phyloP scores from a whole-genome alignment of 2,113 vertebrate genomes.

The Pachyramphus minor region DNA sequence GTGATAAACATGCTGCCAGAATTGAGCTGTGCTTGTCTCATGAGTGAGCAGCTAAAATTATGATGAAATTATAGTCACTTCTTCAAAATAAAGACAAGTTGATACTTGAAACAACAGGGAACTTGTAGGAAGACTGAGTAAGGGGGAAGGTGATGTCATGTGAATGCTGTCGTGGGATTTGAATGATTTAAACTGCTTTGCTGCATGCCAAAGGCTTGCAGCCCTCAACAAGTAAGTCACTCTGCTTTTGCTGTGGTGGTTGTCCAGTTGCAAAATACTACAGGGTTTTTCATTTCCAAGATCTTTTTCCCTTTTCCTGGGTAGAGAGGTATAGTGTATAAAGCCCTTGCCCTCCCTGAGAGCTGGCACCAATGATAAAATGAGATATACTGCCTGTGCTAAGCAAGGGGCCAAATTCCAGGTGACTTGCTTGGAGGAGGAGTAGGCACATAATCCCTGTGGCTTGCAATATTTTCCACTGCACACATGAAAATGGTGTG shows the following conservation, averaged over 20 bases:
- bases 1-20: neutral
- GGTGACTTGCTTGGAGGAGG: neutral
- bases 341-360: neutral
- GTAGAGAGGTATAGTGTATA: neutral
- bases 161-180: neutral
- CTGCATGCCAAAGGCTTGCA: neutral
- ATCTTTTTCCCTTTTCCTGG: neutral
- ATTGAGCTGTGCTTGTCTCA: neutral
- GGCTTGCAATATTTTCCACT: neutral
- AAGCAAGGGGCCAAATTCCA: neutral
- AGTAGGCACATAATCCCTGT: neutral
- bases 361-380: neutral
- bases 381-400: neutral
- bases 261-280: neutral
- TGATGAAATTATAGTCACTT: neutral
- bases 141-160: neutral
- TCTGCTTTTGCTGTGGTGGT: neutral
- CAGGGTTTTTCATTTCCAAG: neutral
- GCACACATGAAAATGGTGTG: neutral
- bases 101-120: neutral
- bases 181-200: neutral
- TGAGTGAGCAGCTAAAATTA: neutral
- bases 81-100: neutral
- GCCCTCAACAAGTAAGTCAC: neutral
- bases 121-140: neutral